These are phyloP conservation scores for Amphimallon solstitiale DNA, from an alignment of 2,888 invertebrate species.

Conservation along the genomic window DNA sequence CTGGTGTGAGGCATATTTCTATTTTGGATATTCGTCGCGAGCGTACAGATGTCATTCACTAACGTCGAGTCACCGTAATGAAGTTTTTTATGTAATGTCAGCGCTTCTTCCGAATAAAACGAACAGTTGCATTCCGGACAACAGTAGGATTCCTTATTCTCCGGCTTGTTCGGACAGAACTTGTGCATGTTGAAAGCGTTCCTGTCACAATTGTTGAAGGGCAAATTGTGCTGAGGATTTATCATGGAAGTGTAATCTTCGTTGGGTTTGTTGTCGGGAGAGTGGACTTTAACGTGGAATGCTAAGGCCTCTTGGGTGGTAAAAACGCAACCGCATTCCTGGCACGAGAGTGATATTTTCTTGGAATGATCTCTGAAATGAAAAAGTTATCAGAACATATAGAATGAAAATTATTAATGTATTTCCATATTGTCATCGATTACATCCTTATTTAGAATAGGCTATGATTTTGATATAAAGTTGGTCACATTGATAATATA, in stretches of 20 bases:
- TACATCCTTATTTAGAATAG: too few relatives aligned
- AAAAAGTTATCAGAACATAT: not conserved
- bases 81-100: conserved; percentile 80
- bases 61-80: conserved; percentile 84
- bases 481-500: too few relatives aligned
- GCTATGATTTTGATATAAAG: too few relatives aligned
- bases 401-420: not conserved
- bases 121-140: conserved; percentile 71
- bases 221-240: conserved; percentile 37
- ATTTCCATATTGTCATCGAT: too few relatives aligned
- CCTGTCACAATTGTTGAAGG: conserved; percentile 44
- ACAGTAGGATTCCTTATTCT: conserved; percentile 39
- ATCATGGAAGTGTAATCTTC: conserved; percentile 15
- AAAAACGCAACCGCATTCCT: conserved; percentile 74
- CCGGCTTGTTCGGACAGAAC: conserved; percentile 17
- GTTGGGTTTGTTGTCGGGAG: conserved; percentile 68
- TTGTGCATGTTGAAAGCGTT: conserved; percentile 43
- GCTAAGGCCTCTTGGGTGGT: conserved; percentile 80
- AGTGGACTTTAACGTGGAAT: conserved; percentile 81
- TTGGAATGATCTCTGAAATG: conserved; percentile 38
- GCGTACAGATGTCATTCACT: conserved; percentile 82
- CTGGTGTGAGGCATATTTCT: conserved; percentile 20
- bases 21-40: conserved; percentile 79
- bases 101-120: conserved; percentile 77
- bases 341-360: conserved; percentile 43